Evolutionary conservation across 2,888 invertebrate species (phyloP), one percentile per base, ranked within the genome.

Genomic region (Pegoplata infirma): DNA sequence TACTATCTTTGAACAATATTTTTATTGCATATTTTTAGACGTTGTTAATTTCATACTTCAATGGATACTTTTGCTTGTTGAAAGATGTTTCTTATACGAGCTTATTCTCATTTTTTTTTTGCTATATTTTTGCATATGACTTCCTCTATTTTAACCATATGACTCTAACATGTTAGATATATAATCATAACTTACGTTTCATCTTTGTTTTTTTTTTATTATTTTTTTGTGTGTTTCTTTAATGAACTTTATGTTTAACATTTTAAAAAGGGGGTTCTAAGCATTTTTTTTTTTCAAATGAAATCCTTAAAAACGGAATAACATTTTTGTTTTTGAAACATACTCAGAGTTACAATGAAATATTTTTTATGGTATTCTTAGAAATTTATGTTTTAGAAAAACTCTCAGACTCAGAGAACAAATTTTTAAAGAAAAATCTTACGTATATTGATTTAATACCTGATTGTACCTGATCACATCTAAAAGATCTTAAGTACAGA

Each of bases 1-100:
- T n/a, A n/a, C 6, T 21, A 73, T 28, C 47, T n/a, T 63, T 49
- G 16, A 25, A 16, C 32, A 56, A 63, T 63, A 69, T 67, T 61
- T 66, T 74, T 66, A 47, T 61, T 49, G 61, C 49, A 74, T 51
- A 67, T 66, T 73, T 85, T 85, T 80, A 80, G 84, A 82, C 83
- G 84, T 84, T 87, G 87, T 87, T 87, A 87, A 87, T 87, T 87
- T 87, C 86, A 87, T 84, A 85, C 84, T 82, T 87, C 83, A 87
- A 84, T 84, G 84, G 83, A 80, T 85, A 81, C 83, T 83, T 83
- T 82, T 82, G 82, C 81, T 72, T 77, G 73, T 78, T 67, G 69
- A 81, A 80, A 75, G 80, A 76, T 74, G 68, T 36, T 53, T 21
- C 10, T 51, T 49, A 28, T 58, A 49, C 5, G 21, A 66, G n/a